Base-by-base conservation (phyloP, 2,113 vertebrate species). In the Pluvianellus socialis region DNA sequence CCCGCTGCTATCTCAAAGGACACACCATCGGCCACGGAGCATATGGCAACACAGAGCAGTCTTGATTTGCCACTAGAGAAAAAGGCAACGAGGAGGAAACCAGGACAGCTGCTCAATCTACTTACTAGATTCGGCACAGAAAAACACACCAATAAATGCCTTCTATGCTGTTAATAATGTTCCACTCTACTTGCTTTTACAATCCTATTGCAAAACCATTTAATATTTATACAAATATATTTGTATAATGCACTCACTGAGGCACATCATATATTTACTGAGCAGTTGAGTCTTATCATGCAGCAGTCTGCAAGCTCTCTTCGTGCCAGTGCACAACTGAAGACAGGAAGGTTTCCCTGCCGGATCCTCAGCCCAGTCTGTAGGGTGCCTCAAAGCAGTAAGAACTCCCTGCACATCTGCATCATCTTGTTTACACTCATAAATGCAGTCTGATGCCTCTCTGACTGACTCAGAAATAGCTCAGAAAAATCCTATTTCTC, bases 241-340 rank as follows among this genome's bases (percentile, higher is more conserved):
- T 88, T 53, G 17, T 66, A 14, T 26, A 73, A 80, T 4, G 63
- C 16, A 8, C 20, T 91, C 32, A 23, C 33, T 2, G 3, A 70
- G 28, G 44, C 47, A 10, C 18, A 23, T 35, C 6, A 2, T 49
- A 1, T 22, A 40, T 56, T 55, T 92, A 52, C 30, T 26, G 63
- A 85, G 65, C 50, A 50, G 61, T 1, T 82, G 71, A 61, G 22
- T 23, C 27, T 79, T 47, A 18, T 19, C 3, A 0, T 5, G 17
- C 55, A 91, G 56, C 50, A 53, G 16, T 33, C 30, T 73, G 35
- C 74, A 66, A 40, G 24, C 21, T 89, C 27, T 11, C 58, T 38
- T 53, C 0, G 0, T 84, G 77, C 63, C 44, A 24, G 8, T 5
- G 3, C 2, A 0, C 55, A 53, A 40, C 12, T 15, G n/a, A 4